These are phyloP conservation scores for Anolis apletophallus DNA, from an alignment of 2,797 vertebrate genomes.

Conservation along the genomic window DNA sequence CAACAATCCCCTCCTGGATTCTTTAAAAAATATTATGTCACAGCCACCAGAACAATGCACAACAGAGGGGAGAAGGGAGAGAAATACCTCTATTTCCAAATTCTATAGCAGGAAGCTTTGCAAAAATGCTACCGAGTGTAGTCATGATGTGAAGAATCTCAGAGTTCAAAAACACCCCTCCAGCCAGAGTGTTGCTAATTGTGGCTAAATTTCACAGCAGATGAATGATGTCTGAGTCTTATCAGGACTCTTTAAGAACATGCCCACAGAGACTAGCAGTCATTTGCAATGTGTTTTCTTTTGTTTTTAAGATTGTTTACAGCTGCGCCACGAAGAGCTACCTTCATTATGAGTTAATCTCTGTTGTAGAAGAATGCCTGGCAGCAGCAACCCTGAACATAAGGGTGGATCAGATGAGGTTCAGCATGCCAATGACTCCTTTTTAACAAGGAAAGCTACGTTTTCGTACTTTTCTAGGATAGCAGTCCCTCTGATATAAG, in stretches of 20 bases:
- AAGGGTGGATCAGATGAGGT: not conserved
- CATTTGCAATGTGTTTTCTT: conserved; percentile 9
- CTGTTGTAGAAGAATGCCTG: not conserved
- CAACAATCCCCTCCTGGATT: not conserved
- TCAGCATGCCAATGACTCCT: not conserved
- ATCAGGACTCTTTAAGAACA: not conserved
- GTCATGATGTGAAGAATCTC: not conserved
- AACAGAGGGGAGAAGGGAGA: not conserved
- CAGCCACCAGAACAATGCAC: not conserved
- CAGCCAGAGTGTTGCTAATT: conserved; percentile 28
- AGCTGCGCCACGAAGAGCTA: conserved; percentile 22
- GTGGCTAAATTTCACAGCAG: conserved; percentile 22
- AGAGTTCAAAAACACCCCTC: conserved; percentile 14
- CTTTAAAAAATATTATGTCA: not conserved
- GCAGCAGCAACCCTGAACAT: conserved; percentile 19
- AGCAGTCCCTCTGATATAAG: not conserved
- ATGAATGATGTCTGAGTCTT: conserved; percentile 28
- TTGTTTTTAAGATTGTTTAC: conserved; percentile 37
- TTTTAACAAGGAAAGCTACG: not conserved
- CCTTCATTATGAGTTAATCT: conserved; percentile 34
- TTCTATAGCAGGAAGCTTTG: not conserved
- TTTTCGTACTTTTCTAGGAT: not conserved
- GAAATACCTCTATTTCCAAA: not conserved
- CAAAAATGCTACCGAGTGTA: conserved; percentile 9
- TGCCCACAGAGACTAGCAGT: conserved; percentile 11